Percentiles rank a stretch among this genome's conserved stretches.
These are phyloP conservation scores for Chamaetylas fuelleborni DNA, from an alignment of 2,113 vertebrate species.

Conservation along the genomic window DNA sequence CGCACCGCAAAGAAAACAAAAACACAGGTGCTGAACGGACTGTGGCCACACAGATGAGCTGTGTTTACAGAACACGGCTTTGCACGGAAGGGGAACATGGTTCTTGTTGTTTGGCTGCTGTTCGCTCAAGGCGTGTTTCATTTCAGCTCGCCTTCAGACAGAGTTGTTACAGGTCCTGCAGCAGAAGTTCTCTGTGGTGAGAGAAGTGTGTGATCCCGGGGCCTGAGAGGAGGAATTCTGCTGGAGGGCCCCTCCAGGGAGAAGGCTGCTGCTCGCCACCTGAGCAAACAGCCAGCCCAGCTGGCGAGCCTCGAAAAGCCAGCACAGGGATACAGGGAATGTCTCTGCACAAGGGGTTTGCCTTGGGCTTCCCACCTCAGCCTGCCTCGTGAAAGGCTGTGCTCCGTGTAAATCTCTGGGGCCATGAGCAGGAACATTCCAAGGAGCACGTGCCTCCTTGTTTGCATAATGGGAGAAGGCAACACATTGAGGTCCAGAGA, in stretches of 20 bases:
- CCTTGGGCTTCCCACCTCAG: not conserved
- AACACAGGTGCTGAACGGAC: constrained; percentile 73
- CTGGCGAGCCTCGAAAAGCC: not conserved
- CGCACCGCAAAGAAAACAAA: constrained; percentile 73
- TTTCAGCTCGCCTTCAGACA: constrained; percentile 12
- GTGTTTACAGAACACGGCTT: constrained; percentile 46
- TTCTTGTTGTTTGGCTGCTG: constrained; percentile 29
- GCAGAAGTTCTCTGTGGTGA: constrained; percentile 6
- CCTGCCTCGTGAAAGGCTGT: not conserved
- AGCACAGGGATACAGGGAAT: not conserved
- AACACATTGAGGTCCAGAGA: accelerated
- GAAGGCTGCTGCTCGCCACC: constrained; percentile 42
- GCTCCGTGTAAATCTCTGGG: not conserved
- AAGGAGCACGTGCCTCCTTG: accelerated
- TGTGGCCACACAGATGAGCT: constrained; percentile 44
- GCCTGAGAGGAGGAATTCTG: not conserved
- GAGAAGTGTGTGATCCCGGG: not conserved
- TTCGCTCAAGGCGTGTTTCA: constrained; percentile 38
- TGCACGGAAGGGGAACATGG: constrained; percentile 48
- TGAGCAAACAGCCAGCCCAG: constrained; percentile 19
- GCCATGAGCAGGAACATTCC: accelerated
- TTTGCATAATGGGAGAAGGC: not conserved
- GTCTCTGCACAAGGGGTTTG: not conserved
- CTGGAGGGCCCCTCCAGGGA: constrained; percentile 2
- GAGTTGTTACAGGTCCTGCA: not conserved